A percentile compares a stretch with the other conserved stretches of the same genome.
These are phyloP conservation scores for Nyctereutes procyonoides DNA, from an alignment of 2,113 vertebrate genomes.

Conservation along the genomic window DNA sequence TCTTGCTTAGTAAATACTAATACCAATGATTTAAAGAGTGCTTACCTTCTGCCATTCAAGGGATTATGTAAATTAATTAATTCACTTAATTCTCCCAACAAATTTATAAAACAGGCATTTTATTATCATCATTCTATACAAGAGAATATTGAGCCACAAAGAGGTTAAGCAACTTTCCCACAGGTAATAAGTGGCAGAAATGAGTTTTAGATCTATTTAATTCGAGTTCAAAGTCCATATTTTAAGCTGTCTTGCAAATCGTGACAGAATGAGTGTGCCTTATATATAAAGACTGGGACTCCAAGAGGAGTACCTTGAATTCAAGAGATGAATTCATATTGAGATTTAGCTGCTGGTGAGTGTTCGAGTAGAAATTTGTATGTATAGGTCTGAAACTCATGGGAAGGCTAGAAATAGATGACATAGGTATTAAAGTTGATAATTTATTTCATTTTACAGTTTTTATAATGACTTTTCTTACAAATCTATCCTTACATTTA, in stretches of 20 bases:
- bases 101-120: not conserved
- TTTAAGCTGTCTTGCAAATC: not conserved
- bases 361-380: not conserved
- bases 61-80: not conserved
- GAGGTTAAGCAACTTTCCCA: not conserved
- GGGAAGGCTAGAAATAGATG: not conserved
- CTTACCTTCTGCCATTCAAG: not conserved
- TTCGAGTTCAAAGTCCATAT: not conserved
- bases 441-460: not conserved
- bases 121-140: constrained; percentile 7
- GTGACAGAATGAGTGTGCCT: not conserved
- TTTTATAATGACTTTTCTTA: not conserved
- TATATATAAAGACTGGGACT: not conserved
- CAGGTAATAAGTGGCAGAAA: not conserved
- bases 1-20: not conserved
- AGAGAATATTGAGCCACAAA: not conserved
- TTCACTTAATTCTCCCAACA: not conserved
- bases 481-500: not conserved
- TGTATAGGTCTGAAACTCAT: not conserved
- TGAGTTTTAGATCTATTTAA: not conserved
- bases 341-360: not conserved
- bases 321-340: not conserved
- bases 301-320: not conserved
- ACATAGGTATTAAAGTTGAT: not conserved
- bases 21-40: not conserved